Conservation (phyloP, 2,888 invertebrate species). For the Sympetrum striolatum region DNA sequence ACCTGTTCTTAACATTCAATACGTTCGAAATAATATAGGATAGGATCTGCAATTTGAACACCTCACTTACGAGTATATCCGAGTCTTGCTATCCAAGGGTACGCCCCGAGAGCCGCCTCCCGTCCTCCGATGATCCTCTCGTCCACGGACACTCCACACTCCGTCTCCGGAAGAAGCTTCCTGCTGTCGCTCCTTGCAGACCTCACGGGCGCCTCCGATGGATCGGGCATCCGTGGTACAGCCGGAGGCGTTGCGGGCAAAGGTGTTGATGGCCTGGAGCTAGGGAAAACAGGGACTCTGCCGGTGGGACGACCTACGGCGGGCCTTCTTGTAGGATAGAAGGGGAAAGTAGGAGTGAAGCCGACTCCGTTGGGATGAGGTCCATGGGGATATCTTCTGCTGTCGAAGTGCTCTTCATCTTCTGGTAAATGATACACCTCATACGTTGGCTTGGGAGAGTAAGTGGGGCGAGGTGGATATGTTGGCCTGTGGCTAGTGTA, state of each 20-base stretch:
- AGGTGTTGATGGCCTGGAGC: neutral
- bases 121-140: constrained; percentile 68
- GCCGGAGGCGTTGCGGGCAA: neutral
- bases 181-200: constrained; percentile 60
- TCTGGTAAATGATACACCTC: neutral
- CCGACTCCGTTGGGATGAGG: neutral
- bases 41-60: neutral
- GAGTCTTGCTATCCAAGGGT: constrained; percentile 69
- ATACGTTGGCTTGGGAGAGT: neutral
- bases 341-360: neutral
- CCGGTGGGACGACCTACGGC: neutral
- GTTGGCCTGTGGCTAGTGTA: neutral
- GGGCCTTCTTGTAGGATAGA: neutral
- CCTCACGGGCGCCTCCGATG: neutral
- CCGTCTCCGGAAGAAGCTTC: constrained; percentile 59
- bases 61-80: constrained; percentile 59
- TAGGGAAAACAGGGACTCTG: neutral
- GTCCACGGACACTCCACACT: constrained; percentile 66
- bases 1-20: too few relatives aligned
- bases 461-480: neutral
- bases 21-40: neutral
- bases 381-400: neutral
- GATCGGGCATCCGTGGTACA: neutral
- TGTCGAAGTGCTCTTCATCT: neutral
- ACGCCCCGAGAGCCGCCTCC: constrained; percentile 67